Evolutionary conservation across 1,140 invertebrate species (phyloP), one percentile per base, ranked within the genome.

Genomic region (Drosophila murphyi): DNA sequence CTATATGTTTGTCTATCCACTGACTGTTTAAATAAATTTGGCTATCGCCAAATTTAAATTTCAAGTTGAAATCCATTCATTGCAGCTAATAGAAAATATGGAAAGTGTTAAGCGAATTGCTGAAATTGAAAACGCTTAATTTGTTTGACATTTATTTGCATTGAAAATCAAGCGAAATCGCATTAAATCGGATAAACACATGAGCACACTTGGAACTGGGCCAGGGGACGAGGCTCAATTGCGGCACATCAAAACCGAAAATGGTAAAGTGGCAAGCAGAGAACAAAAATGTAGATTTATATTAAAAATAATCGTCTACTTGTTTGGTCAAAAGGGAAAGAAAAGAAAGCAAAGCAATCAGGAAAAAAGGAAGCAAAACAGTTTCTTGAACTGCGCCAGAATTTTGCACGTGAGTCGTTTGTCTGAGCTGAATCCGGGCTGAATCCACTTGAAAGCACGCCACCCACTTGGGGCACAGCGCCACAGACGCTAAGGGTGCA

Each of bases 261-360:
- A 86, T 86, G 74, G 82, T 78, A 86, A 85, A 86, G 82, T 86
- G 82, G 82, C 82, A 81, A 80, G 61, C 82, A 82, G 82, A 86
- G 80, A 78, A 83, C 51, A 74, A 69, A 86, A 72, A 86, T 86
- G 82, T 78, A 86, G 81, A 86, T 86, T 80, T 72, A 64, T 71
- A 73, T 41, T 86, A 86, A 81, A 86, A 86, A 85, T 85, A 86
- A 20, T 20, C 20, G 20, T 20, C 20, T 20, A 20, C 20, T 20
- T 20, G 20, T 85, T 85, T 85, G 55, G 60, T 69, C 70, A 68
- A 31, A 52, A 32, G 47, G 20, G 52, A 32, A 43, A 51, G 20
- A 20, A 20, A 20, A 20, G 20, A 20, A 20, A 20, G 20, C 20
- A 20, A 20, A 20, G 20, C 20, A 20, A 20, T 20, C 20, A 20